Conservation (phyloP, 2,888 invertebrate species). For the Aquatica leii region DNA sequence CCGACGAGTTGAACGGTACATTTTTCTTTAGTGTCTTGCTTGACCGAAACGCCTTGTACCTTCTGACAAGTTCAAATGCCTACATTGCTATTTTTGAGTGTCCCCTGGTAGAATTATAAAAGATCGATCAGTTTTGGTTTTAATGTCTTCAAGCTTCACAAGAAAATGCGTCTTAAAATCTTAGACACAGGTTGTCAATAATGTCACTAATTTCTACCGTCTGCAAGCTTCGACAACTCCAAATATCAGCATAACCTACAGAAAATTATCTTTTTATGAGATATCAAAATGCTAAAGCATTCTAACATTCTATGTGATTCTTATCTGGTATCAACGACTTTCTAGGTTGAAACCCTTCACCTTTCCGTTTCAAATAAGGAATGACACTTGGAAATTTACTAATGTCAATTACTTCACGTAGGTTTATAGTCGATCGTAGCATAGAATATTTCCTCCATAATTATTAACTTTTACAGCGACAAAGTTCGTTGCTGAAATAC, state of each 20-base stretch:
- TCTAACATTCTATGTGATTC: slow-evolving; percentile 6
- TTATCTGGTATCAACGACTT: background rate
- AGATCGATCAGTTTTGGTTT: background rate
- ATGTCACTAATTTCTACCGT: slow-evolving; percentile 1
- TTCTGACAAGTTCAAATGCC: background rate
- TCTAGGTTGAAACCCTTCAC: background rate
- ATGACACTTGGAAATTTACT: slow-evolving; percentile 8
- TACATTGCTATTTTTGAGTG: background rate
- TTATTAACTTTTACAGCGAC: too few relatives aligned
- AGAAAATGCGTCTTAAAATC: background rate
- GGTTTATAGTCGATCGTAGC: too few relatives aligned
- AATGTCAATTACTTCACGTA: too few relatives aligned
- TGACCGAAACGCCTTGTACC: background rate
- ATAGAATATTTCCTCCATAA: too few relatives aligned
- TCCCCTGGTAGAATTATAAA: slow-evolving; percentile 1
- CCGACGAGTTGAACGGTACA: slow-evolving; percentile 3
- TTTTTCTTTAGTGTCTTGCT: background rate
- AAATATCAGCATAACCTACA: background rate
- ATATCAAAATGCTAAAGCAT: too few relatives aligned
- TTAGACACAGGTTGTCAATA: slow-evolving; percentile 5
- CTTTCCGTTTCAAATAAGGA: background rate
- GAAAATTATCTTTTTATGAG: background rate
- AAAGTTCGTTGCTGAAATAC: too few relatives aligned
- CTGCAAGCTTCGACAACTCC: background rate
- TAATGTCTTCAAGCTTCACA: background rate